Percentiles rank a stretch among this genome's conserved stretches.
phyloP scores from a whole-genome alignment of 1,140 invertebrate species.

The Ips typographus region DNA sequence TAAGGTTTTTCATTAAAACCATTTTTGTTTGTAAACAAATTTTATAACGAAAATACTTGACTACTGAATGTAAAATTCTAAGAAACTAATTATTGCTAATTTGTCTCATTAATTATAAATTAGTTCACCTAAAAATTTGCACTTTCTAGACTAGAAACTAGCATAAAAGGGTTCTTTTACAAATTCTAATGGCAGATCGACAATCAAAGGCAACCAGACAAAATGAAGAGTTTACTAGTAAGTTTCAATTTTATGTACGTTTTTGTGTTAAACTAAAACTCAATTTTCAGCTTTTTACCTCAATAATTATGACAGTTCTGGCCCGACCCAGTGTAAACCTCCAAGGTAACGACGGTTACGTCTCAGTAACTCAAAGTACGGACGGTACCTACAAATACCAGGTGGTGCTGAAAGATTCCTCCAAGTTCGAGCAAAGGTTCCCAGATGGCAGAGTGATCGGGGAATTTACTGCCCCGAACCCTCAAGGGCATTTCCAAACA shows the following conservation, averaged over 20 bases:
- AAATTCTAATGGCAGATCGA: no score
- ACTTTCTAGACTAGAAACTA: no score
- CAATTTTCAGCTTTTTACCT: conserved; percentile 8
- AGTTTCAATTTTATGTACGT: neutral
- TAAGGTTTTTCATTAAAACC: no score
- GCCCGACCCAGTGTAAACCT: conserved; percentile 9
- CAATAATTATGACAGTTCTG: neutral
- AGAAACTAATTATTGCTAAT: no score
- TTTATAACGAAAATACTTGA: no score
- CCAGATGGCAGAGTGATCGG: conserved; percentile 18
- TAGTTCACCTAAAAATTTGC: no score
- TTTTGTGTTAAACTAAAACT: neutral
- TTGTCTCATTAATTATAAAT: no score
- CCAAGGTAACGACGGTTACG: conserved; percentile 11
- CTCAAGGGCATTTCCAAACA: neutral
- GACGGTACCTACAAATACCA: conserved; percentile 17
- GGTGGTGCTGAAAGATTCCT: conserved; percentile 11
- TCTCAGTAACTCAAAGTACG: conserved; percentile 14
- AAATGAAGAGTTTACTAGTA: neutral
- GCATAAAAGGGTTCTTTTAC: no score
- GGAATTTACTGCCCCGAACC: conserved; percentile 21
- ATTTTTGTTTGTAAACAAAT: no score
- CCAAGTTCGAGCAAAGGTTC: conserved; percentile 13
- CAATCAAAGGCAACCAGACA: neutral
- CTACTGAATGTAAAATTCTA: no score